phyloP scores from a whole-genome alignment of 2,797 vertebrate genomes.

The Dicrostonyx torquatus region DNA sequence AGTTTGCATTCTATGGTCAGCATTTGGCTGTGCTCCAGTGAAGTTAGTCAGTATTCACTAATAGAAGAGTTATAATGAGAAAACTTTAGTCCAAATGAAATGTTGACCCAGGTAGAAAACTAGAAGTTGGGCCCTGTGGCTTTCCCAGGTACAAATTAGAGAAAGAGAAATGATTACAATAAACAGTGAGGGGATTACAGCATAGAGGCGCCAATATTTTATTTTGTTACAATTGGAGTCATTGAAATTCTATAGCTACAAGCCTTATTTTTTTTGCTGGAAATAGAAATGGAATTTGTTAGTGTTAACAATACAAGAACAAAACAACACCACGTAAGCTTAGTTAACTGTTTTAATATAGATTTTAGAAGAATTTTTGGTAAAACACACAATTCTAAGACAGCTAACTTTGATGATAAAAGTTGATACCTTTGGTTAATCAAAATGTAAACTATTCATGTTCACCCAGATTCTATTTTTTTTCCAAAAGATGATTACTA shows the following conservation, averaged over 20 bases:
- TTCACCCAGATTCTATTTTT: neutral
- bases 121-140: neutral
- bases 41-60: neutral
- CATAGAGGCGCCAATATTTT: conserved; percentile 1
- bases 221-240: conserved; percentile 11
- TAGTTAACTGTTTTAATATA: conserved; percentile 37
- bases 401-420: conserved; percentile 38
- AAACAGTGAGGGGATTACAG: conserved; percentile 1
- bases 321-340: conserved; percentile 12
- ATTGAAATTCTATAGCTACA: conserved; percentile 12
- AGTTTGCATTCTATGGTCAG: neutral
- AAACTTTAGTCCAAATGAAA: conserved; percentile 26
- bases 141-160: conserved; percentile 37
- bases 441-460: conserved; percentile 20
- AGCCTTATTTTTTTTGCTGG: conserved; percentile 40
- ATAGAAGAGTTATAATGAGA: conserved; percentile 24
- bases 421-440: neutral
- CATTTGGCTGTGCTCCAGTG: conserved; percentile 33
- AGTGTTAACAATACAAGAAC: neutral
- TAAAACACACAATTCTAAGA: conserved; percentile 17
- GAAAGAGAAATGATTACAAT: conserved; percentile 21
- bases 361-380: conserved; percentile 52
- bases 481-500: neutral
- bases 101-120: conserved; percentile 7
- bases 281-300: conserved; percentile 32